These are phyloP conservation scores for Acrobasis suavella DNA, from an alignment of 2,888 invertebrate species.

Conservation along the genomic window DNA sequence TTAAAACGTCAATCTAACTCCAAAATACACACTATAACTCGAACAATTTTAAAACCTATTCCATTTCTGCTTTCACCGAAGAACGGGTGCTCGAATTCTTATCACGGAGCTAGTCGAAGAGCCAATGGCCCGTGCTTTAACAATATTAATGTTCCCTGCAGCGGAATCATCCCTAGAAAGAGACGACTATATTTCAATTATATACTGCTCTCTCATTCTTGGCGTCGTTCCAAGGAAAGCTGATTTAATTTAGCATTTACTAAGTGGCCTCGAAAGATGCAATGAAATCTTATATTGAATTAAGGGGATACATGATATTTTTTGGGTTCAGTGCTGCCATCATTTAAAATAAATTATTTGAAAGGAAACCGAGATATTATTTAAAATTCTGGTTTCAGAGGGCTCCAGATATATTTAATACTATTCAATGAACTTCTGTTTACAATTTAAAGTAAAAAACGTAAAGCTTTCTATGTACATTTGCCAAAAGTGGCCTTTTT, in stretches of 20 bases:
- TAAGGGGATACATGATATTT: too few relatives aligned
- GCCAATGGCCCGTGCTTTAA: slow-evolving; percentile 44
- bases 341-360: too few relatives aligned
- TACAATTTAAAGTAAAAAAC: too few relatives aligned
- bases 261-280: slow-evolving; percentile 4
- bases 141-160: slow-evolving; percentile 37
- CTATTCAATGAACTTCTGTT: too few relatives aligned
- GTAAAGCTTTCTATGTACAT: too few relatives aligned
- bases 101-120: slow-evolving; percentile 37
- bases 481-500: too few relatives aligned
- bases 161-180: slow-evolving; percentile 26
- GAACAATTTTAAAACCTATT: background rate
- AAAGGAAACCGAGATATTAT: too few relatives aligned
- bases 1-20: background rate
- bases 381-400: too few relatives aligned
- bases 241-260: slow-evolving; percentile 18
- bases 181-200: slow-evolving; percentile 27
- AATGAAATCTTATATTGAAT: slow-evolving; percentile 15
- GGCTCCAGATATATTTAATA: too few relatives aligned
- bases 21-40: slow-evolving; percentile 1
- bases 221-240: slow-evolving; percentile 6
- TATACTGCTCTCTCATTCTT: slow-evolving; percentile 25
- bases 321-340: too few relatives aligned
- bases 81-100: slow-evolving; percentile 35
- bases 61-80: slow-evolving; percentile 18